Evolutionary conservation across 2,113 vertebrate species (phyloP).

Genomic region (Perca fluviatilis): DNA sequence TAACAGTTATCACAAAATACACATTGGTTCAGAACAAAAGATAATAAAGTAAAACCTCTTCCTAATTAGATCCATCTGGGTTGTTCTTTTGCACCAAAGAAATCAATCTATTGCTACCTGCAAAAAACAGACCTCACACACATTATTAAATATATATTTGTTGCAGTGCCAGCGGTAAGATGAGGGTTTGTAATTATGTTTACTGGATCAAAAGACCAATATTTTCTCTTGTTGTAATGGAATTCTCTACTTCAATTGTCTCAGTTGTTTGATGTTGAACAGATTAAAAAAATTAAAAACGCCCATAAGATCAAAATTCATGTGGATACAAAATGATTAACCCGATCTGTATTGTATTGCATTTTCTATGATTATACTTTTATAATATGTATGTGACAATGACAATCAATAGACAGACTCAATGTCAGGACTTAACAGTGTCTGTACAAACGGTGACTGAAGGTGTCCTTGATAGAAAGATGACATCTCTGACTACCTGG

Average conservation of each 20-base stretch:
- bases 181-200: slow-evolving; percentile 41
- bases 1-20: background rate
- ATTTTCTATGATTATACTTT: background rate
- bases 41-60: background rate
- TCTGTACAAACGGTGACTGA: slow-evolving; percentile 49
- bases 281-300: slow-evolving; percentile 29
- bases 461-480: slow-evolving; percentile 65
- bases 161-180: slow-evolving; percentile 1
- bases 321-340: slow-evolving; percentile 32
- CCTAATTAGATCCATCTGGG: background rate
- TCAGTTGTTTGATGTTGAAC: slow-evolving; percentile 46
- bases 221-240: slow-evolving; percentile 52
- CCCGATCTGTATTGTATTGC: background rate
- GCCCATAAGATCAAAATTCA: slow-evolving; percentile 25
- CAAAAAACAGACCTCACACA: background rate
- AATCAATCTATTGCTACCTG: background rate
- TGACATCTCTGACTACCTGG: slow-evolving; percentile 40
- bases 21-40: background rate
- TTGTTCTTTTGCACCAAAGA: background rate
- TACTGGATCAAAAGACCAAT: slow-evolving; percentile 57
- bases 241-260: slow-evolving; percentile 56
- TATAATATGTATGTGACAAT: background rate
- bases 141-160: background rate
- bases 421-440: slow-evolving; percentile 57
- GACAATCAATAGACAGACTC: slow-evolving; percentile 24